Percentiles rank a stretch among this genome's conserved stretches.
These are phyloP conservation scores for Nasonovia ribisnigri DNA, from an alignment of 2,888 invertebrate genomes.

Conservation along the genomic window DNA sequence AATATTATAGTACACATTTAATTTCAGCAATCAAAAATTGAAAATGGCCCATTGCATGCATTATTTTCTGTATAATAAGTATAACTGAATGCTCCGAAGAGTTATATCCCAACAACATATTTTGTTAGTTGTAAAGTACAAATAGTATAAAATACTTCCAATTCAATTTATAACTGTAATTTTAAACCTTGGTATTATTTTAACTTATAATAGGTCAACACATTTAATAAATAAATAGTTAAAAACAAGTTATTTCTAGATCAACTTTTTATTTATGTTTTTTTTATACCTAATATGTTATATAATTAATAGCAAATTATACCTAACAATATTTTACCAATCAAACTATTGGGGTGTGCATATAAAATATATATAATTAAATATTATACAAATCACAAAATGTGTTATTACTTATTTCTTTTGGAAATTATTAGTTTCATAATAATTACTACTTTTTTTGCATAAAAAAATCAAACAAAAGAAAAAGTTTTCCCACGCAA, in stretches of 20 bases:
- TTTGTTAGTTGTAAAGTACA: not conserved
- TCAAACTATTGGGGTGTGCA: not conserved
- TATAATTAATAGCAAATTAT: not conserved
- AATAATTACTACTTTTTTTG: not conserved
- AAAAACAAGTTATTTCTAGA: not conserved
- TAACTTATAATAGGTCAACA: not conserved
- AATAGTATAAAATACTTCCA: not conserved
- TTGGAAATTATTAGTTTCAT: slow-evolving; percentile 22
- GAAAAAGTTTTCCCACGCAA: slow-evolving; percentile 32
- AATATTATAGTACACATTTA: not conserved
- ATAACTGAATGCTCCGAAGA: not conserved
- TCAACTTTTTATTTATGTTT: not conserved
- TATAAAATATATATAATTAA: not conserved
- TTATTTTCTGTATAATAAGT: not conserved
- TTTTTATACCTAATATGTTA: not conserved
- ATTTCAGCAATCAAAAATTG: not conserved
- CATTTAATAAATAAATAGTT: not conserved
- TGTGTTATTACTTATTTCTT: not conserved
- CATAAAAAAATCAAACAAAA: slow-evolving; percentile 38
- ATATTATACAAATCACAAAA: not conserved
- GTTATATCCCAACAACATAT: not conserved
- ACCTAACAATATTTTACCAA: not conserved
- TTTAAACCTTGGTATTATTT: not conserved
- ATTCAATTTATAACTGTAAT: not conserved
- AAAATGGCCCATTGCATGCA: not conserved